phyloP scores from a whole-genome alignment of 2,113 vertebrate species.

The Oreotrochilus melanogaster region DNA sequence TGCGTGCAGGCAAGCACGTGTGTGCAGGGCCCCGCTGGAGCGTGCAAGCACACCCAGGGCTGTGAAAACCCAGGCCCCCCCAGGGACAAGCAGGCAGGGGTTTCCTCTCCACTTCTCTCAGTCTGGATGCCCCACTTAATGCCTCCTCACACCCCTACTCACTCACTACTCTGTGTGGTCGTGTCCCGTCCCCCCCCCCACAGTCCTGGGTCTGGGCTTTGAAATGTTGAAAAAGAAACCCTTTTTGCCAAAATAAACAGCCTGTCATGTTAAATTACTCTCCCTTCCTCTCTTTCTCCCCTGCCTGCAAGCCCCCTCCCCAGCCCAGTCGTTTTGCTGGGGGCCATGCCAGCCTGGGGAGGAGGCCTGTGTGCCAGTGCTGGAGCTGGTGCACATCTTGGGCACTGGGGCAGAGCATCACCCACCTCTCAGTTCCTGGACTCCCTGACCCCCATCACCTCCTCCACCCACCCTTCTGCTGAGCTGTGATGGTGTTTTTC shows the following conservation, averaged over 20 bases:
- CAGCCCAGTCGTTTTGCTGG: not conserved
- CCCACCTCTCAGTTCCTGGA: not conserved
- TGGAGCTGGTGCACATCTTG: too few species aligned
- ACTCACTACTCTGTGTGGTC: constrained; percentile 66
- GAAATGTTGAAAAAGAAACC: constrained; percentile 78
- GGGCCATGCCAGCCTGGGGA: not conserved
- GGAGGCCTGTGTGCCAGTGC: not conserved
- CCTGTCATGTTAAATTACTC: constrained; percentile 77
- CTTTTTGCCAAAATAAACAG: constrained; percentile 87
- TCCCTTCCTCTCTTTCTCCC: constrained; percentile 58
- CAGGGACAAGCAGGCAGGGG: not conserved
- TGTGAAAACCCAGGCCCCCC: not conserved
- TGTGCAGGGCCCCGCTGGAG: not conserved
- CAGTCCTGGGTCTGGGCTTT: constrained; percentile 37
- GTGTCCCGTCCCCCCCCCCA: not conserved
- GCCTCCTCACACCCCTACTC: not conserved
- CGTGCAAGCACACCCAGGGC: accelerated
- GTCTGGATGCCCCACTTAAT: accelerated
- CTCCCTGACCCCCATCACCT: constrained; percentile 63
- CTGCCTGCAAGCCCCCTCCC: not conserved
- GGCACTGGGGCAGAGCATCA: not conserved
- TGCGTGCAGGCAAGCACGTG: not conserved
- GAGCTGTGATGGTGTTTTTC: constrained; percentile 67
- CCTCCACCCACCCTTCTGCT: not conserved
- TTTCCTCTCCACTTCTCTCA: not conserved